Percentiles rank a stretch among this genome's conserved stretches.
Evolutionary conservation across 2,113 vertebrate genomes (phyloP).

Genomic region (Leuciscus idus): DNA sequence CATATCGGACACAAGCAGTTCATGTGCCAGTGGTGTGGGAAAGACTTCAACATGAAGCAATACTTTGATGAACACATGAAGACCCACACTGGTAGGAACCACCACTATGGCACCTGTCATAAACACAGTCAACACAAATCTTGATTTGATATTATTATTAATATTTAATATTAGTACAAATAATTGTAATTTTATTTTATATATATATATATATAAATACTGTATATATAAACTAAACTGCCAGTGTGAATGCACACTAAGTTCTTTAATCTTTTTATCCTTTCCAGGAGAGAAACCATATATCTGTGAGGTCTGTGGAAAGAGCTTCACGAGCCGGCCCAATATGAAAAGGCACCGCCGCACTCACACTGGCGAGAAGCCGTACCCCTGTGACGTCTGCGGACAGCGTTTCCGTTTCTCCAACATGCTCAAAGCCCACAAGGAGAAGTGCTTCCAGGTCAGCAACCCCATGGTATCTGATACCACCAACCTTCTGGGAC

Average conservation of each 20-base stretch:
- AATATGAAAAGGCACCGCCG: conserved; percentile 98
- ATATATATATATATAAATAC: too few relatives aligned
- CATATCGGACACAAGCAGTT: conserved; percentile 98
- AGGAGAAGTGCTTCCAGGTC: conserved; percentile 94
- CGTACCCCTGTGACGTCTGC: conserved; percentile 93
- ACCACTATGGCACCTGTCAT: neutral
- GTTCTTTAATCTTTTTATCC: neutral
- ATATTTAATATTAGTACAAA: too few relatives aligned
- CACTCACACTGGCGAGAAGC: conserved; percentile 97
- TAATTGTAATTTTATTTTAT: too few relatives aligned
- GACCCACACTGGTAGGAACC: conserved; percentile 77
- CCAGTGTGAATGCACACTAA: neutral
- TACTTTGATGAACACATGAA: conserved; percentile 99
- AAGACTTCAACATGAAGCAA: conserved; percentile 99
- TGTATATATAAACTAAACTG: too few relatives aligned
- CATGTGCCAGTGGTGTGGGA: conserved; percentile 99
- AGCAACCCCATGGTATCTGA: conserved; percentile 80
- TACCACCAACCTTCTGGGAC: conserved; percentile 54
- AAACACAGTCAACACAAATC: neutral
- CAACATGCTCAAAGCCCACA: conserved; percentile 99
- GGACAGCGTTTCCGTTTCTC: conserved; percentile 98
- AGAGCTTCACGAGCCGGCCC: conserved; percentile 98
- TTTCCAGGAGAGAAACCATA: conserved; percentile 92
- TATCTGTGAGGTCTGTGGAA: conserved; percentile 97
- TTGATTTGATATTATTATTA: too few relatives aligned